Conservation (phyloP, 2,888 invertebrate species). For the Apamea crenata region DNA sequence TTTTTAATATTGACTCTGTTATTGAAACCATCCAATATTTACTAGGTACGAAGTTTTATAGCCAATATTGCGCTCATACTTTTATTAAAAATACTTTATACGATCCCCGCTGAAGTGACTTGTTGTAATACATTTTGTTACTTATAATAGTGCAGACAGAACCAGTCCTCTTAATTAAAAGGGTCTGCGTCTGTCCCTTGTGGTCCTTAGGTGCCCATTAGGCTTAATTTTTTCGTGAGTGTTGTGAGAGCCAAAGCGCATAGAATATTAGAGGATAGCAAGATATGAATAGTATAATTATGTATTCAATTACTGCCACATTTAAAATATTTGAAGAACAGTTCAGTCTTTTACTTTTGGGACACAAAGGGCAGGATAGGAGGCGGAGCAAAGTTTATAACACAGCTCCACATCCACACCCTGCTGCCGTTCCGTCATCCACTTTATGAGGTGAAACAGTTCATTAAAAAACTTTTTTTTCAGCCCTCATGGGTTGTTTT, state of each 20-base stretch:
- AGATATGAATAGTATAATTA: neutral
- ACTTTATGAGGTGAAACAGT: neutral
- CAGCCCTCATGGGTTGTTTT: neutral
- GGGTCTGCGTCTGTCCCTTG: no score
- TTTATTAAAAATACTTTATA: constrained; percentile 42
- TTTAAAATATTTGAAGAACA: neutral
- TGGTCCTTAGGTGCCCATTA: neutral
- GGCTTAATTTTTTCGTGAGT: neutral
- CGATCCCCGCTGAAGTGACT: neutral
- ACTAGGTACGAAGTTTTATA: constrained; percentile 4
- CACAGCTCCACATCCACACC: neutral
- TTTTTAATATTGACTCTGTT: constrained; percentile 8
- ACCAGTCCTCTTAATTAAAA: neutral
- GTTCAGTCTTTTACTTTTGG: neutral
- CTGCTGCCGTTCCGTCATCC: neutral
- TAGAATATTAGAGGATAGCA: neutral
- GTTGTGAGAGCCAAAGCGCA: neutral
- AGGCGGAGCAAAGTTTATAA: neutral
- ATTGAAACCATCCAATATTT: constrained; percentile 15
- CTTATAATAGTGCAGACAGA: neutral
- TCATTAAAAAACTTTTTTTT: neutral
- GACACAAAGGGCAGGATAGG: neutral
- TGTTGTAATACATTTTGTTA: constrained; percentile 15
- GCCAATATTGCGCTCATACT: neutral
- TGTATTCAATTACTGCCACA: neutral